Percentiles rank a stretch among this genome's conserved stretches.
These are phyloP conservation scores for Grapholita molesta DNA, from an alignment of 1,140 invertebrate genomes.

Conservation along the genomic window DNA sequence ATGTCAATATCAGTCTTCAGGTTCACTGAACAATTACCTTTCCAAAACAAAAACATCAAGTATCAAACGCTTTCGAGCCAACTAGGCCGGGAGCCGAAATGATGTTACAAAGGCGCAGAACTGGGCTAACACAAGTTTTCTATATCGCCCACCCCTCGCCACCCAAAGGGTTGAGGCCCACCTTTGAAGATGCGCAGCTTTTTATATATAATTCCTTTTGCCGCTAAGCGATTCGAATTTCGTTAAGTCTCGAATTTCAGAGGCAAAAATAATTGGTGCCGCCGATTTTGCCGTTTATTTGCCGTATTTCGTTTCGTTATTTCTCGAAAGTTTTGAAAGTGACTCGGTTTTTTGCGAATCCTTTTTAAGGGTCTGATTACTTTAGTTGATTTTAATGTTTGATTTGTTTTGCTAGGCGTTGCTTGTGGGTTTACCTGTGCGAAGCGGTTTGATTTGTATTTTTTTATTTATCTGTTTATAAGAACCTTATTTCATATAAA, in stretches of 20 bases:
- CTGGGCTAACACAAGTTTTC: slow-evolving; percentile 78
- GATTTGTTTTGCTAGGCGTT: not conserved
- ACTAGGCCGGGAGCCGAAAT: slow-evolving; percentile 64
- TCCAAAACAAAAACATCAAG: slow-evolving; percentile 32
- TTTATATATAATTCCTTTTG: slow-evolving; percentile 67
- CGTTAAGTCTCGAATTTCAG: slow-evolving; percentile 72
- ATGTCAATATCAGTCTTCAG: too few relatives aligned
- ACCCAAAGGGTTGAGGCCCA: slow-evolving; percentile 62
- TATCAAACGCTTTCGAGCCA: slow-evolving; percentile 33
- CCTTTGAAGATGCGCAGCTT: slow-evolving; percentile 75
- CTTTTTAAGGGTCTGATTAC: slow-evolving; percentile 20
- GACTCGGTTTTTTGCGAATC: slow-evolving; percentile 24
- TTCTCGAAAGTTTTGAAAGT: slow-evolving; percentile 18
- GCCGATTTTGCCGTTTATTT: slow-evolving; percentile 54
- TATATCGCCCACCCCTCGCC: slow-evolving; percentile 65
- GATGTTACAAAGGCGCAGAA: slow-evolving; percentile 76
- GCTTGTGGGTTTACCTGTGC: not conserved
- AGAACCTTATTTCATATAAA: too few relatives aligned
- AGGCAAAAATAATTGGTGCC: slow-evolving; percentile 71
- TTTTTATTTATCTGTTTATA: too few relatives aligned
- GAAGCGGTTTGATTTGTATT: not conserved
- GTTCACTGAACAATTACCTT: too few relatives aligned
- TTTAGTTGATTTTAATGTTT: slow-evolving; percentile 17
- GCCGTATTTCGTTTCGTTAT: slow-evolving; percentile 28
- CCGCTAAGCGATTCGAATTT: slow-evolving; percentile 75